phyloP scores from a whole-genome alignment of 1,140 invertebrate genomes.

The Habropoda laboriosa region DNA sequence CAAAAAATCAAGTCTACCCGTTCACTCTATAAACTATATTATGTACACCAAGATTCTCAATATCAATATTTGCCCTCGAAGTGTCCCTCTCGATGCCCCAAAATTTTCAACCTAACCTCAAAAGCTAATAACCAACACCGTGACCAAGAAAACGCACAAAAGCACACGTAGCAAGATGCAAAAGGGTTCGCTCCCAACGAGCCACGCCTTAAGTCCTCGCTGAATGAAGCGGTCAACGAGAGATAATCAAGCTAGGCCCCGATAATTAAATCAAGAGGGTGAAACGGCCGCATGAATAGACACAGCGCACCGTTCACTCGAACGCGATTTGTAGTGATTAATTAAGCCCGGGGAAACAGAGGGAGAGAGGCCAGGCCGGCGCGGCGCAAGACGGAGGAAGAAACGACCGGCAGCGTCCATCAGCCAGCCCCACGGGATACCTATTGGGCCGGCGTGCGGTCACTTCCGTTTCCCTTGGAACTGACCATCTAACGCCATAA shows the following conservation, averaged over 20 bases:
- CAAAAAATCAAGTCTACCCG: too few species aligned
- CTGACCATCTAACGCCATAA: slow-evolving; percentile 68
- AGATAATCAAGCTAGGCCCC: neutral
- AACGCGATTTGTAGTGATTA: slow-evolving; percentile 53
- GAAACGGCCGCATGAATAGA: neutral
- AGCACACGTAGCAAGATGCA: too few species aligned
- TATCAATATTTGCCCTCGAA: too few species aligned
- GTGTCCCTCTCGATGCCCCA: too few species aligned
- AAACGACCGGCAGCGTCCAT: slow-evolving; percentile 41
- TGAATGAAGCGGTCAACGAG: slow-evolving; percentile 1
- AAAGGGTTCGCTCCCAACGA: neutral
- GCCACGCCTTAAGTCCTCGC: neutral
- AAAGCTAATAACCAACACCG: too few species aligned
- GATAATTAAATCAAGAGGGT: slow-evolving; percentile 32
- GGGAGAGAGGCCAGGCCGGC: too few species aligned
- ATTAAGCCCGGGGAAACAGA: slow-evolving; percentile 17
- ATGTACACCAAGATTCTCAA: too few species aligned
- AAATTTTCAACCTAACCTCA: too few species aligned
- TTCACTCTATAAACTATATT: too few species aligned
- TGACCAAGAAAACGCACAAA: too few species aligned
- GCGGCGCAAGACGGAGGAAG: slow-evolving; percentile 31
- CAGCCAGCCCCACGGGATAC: slow-evolving; percentile 49
- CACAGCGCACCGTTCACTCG: slow-evolving; percentile 1
- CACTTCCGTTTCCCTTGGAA: slow-evolving; percentile 76
- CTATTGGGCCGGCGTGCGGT: slow-evolving; percentile 68